Percentiles rank a stretch among this genome's conserved stretches.
These are phyloP conservation scores for Helogale parvula DNA, from an alignment of 2,113 vertebrate species.

Conservation along the genomic window DNA sequence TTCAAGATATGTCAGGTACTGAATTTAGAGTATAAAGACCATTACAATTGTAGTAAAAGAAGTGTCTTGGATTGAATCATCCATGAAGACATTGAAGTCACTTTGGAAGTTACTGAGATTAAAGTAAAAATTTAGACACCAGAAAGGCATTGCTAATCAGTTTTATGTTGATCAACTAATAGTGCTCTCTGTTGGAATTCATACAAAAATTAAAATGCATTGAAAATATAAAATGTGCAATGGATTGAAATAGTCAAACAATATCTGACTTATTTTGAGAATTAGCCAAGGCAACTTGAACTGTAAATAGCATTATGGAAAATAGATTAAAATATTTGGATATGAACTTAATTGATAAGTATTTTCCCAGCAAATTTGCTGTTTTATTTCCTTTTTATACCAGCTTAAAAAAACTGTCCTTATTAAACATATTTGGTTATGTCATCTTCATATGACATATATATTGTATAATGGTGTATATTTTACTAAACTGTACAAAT, in stretches of 20 bases:
- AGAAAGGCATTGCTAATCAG: not conserved
- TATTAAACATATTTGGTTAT: not conserved
- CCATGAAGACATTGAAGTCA: not conserved
- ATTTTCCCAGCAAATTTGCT: not conserved
- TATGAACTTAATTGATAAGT: not conserved
- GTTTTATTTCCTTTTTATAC: not conserved
- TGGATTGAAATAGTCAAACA: not conserved
- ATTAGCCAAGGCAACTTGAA: not conserved
- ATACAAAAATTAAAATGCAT: not conserved
- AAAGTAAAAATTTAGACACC: not conserved
- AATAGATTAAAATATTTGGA: not conserved
- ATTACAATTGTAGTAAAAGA: not conserved
- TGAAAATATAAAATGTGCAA: not conserved
- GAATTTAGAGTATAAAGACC: not conserved
- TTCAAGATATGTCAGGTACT: not conserved
- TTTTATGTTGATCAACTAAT: not conserved
- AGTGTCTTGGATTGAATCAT: not conserved
- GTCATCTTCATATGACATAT: not conserved
- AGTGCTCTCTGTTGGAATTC: not conserved
- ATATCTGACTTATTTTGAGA: not conserved
- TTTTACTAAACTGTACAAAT: not conserved
- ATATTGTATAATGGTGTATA: not conserved
- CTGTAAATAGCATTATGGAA: not conserved
- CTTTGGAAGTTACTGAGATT: conserved; percentile 9
- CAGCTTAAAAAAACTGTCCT: not conserved